These are phyloP conservation scores for Leptinotarsa defecta DNA, from an alignment of 1,140 invertebrate species.

Conservation along the genomic window DNA sequence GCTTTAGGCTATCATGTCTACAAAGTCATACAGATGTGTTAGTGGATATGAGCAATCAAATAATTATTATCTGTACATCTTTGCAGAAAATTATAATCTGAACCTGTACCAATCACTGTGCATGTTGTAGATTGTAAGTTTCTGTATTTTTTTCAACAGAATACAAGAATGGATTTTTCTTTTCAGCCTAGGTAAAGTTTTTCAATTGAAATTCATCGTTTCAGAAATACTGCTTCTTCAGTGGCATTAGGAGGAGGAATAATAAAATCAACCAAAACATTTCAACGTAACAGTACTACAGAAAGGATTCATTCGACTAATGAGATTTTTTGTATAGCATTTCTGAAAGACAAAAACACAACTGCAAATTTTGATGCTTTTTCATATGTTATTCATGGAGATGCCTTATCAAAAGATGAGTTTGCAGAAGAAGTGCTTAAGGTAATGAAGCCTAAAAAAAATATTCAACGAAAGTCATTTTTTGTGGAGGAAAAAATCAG, in stretches of 20 bases:
- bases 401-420: slow-evolving; percentile 39
- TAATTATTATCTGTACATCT: too few relatives aligned
- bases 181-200: not conserved
- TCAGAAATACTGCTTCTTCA: slow-evolving; percentile 31
- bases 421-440: slow-evolving; percentile 37
- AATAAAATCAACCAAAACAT: slow-evolving; percentile 37
- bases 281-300: slow-evolving; percentile 29
- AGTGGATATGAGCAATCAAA: too few relatives aligned
- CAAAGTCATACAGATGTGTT: too few relatives aligned
- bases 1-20: too few relatives aligned
- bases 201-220: slow-evolving; percentile 19
- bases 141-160: too few relatives aligned
- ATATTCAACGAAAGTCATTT: too few relatives aligned
- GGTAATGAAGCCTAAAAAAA: slow-evolving; percentile 18
- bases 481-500: too few relatives aligned
- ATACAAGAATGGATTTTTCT: not conserved
- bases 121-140: too few relatives aligned
- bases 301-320: slow-evolving; percentile 28
- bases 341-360: slow-evolving; percentile 33
- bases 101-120: too few relatives aligned
- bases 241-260: slow-evolving; percentile 45
- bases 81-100: too few relatives aligned
- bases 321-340: slow-evolving; percentile 39
- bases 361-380: slow-evolving; percentile 33
- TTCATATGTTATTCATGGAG: slow-evolving; percentile 42